Conservation (phyloP, 2,113 vertebrate species). For the Drymodes brunneopygia region DNA sequence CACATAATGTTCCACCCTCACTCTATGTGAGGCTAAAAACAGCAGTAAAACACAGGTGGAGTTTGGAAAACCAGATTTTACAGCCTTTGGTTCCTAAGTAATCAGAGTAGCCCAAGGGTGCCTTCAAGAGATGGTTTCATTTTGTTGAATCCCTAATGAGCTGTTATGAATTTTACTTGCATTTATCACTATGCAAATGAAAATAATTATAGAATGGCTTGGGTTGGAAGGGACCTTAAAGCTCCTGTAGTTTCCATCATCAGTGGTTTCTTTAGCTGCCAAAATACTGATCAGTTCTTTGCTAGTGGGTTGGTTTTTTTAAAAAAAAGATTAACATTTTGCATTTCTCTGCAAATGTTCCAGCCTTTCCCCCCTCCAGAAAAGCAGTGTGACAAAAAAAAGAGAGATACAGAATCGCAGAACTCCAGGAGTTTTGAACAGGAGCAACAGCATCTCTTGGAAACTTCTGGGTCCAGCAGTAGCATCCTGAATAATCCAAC, state of each 20-base stretch:
- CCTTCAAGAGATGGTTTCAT: background rate
- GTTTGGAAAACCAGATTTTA: background rate
- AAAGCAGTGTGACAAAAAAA: background rate
- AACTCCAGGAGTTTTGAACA: background rate
- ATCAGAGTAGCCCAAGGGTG: background rate
- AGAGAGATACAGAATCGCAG: background rate
- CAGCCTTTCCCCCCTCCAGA: conserved; percentile 26
- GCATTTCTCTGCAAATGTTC: background rate
- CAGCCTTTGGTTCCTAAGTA: background rate
- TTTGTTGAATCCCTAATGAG: background rate
- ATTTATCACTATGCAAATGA: background rate
- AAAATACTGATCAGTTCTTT: background rate
- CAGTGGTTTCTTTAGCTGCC: background rate
- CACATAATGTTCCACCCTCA: background rate
- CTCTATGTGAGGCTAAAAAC: background rate
- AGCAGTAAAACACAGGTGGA: background rate
- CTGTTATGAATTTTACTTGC: background rate
- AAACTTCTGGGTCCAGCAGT: conserved; percentile 37
- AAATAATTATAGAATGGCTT: background rate
- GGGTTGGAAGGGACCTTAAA: background rate
- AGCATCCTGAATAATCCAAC: conserved; percentile 40
- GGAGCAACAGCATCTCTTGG: conserved; percentile 56
- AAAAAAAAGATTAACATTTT: background rate
- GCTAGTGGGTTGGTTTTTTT: background rate
- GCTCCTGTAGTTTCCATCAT: background rate